Conservation (phyloP, 2,797 vertebrate genomes). For the Anas flavirostris region DNA sequence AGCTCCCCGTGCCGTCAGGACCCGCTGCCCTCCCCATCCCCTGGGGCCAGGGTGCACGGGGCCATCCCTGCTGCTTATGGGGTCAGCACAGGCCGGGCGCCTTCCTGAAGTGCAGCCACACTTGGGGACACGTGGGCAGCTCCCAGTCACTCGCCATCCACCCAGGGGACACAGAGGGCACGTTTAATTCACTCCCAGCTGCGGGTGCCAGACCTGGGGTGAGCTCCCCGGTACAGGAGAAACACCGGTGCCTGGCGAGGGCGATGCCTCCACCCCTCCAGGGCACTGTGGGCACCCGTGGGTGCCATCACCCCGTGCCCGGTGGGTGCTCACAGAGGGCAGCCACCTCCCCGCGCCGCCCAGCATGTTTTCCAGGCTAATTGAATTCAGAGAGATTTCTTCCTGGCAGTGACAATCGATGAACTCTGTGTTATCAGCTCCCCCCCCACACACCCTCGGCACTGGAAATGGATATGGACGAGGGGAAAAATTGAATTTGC, state of each 20-base stretch:
- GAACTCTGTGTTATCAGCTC: not conserved
- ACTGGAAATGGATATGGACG: not conserved
- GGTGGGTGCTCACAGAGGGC: fast-evolving
- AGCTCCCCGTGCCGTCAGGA: not conserved
- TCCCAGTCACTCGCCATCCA: not conserved
- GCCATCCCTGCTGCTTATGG: not conserved
- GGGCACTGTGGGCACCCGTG: not conserved
- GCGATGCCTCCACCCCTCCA: not conserved
- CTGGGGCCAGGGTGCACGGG: fast-evolving
- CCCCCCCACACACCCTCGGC: not conserved
- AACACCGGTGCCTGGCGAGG: fast-evolving
- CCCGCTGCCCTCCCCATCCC: not conserved
- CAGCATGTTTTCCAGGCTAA: conserved; percentile 47
- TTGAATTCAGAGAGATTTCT: conserved; percentile 62
- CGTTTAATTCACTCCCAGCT: not conserved
- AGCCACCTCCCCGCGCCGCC: not conserved
- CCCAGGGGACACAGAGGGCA: fast-evolving
- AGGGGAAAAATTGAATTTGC: conserved; percentile 65
- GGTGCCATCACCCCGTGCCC: not conserved
- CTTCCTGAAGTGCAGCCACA: not conserved
- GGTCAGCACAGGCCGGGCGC: not conserved
- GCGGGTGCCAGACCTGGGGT: not conserved
- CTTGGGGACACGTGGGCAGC: not conserved
- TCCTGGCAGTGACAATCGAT: conserved; percentile 59
- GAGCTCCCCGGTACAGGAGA: not conserved